Evolutionary conservation across 53 echinoderm and acorn worm genomes (phyloP), one percentile per base, ranked within the genome.

Genomic region (Paracentrotus lividus): DNA sequence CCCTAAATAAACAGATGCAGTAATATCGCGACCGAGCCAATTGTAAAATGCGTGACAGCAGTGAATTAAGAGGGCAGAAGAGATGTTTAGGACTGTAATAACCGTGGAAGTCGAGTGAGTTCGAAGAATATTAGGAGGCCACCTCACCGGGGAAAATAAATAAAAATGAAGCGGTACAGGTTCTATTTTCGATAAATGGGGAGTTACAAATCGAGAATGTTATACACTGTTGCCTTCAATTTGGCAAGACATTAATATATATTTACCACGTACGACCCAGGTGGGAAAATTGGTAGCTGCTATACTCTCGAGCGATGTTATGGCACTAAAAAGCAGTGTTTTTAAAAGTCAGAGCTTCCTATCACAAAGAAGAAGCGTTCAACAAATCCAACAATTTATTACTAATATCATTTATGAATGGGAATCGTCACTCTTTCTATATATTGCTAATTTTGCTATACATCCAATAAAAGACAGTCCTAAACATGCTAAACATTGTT

Each of bases 1-100:
- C 54, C 88, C 38, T 88, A 38, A 88, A 56, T 59, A 88, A 88
- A 88, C 38, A 88, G 54, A 53, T 31, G 58, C 88, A 32, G 88
- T 88, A 88, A 85, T 88, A 53, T 88, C 20, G 36, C 27, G 29
- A 31, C 33, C 32, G 59, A 9, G 38, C 21, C 88, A 34, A 23
- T 88, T 32, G 57, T 38, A 36, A 38, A 88, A n/a, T 38, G 88
- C n/a, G 16, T 88, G 88, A 57, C 53, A 88, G 85, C 57, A 34
- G 88, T 57, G 54, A 34, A 55, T 56, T 38, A 88, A 51, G 47
- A 49, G 38, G 40, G 40, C 72, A 72, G 36, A 72, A 36, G 72
- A 4, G 38, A 8, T 5, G n/a, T n/a, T n/a, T n/a, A 64, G 6
- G 10, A 29, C 64, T 20, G 18, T 72, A 72, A 40, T 72, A 72